Base-by-base conservation (phyloP, 92 coral and sea anemone genomes). In the Scolanthus callimorphus region DNA sequence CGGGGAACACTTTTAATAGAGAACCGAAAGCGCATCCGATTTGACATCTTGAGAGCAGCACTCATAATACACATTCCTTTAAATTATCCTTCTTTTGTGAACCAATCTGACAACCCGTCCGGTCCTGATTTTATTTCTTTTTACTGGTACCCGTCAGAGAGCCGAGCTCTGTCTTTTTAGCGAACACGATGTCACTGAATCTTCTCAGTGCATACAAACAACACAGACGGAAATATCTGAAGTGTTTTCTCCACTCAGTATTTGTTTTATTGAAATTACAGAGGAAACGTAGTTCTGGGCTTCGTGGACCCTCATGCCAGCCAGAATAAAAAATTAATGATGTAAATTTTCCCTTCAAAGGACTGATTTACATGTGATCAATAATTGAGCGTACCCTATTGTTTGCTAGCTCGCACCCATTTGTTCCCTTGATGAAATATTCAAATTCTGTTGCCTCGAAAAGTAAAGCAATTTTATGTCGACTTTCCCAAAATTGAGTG, bases 401-500 rank as follows among this genome's bases (percentile, higher is more conserved):
- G 96, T 88, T 71, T 67, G 60, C 75, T 59, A 70, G 59, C 83
- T 72, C 61, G 70, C 59, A 78, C 60, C 81, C 96, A 88, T 88
- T 88, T 88, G 96, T 88, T 88, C 77, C 63, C 71, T 88, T 73
- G 96, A 88, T 88, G 69, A 81, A 88, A 88, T 82, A 88, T 88
- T 88, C 86, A 88, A 86, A 88, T 88, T 88, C 81, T 80, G 79
- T 88, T 88, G 83, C 86, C 81, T 78, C 79, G 71, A 69, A 71
- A 62, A 78, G 82, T 47, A 64, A 55, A 53, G 68, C 67, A 77
- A 82, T 81, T 59, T 84, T 39, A 56, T 84, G 82, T 78, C 65
- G 67, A 88, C 81, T 79, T 83, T 65, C 48, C 77, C 75, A 69
- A 69, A 83, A 68, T 67, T 67, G 76, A 63, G 69, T 55, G 17